Percentiles rank a stretch among this genome's conserved stretches.
phyloP scores from a whole-genome alignment of 2,888 invertebrate species.

The Ichneumoninae sp. region DNA sequence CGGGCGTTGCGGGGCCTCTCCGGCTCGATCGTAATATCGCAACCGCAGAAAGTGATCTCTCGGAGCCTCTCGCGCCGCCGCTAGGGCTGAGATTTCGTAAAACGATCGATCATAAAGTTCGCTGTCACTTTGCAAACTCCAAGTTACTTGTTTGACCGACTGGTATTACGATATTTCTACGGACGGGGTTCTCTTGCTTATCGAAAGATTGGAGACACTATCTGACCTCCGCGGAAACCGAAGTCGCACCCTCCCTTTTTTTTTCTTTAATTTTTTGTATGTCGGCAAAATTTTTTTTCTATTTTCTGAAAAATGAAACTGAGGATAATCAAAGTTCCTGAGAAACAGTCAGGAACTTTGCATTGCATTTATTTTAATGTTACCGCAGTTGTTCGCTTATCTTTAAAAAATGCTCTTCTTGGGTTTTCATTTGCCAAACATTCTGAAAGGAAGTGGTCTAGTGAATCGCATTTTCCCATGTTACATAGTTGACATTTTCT shows the following conservation, averaged over 20 bases:
- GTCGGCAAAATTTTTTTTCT: neutral
- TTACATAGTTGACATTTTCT: conserved; percentile 8
- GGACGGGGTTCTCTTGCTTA: neutral
- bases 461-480: neutral
- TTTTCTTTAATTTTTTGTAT: conserved; percentile 6
- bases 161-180: neutral
- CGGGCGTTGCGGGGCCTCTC: conserved; percentile 52
- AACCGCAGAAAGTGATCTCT: conserved; percentile 37
- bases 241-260: conserved; percentile 46
- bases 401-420: neutral
- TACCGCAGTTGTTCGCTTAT: neutral
- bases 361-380: neutral
- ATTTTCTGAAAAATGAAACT: neutral
- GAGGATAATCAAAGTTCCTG: too few relatives aligned
- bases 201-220: conserved; percentile 4
- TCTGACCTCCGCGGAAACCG: conserved; percentile 51
- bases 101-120: conserved; percentile 66
- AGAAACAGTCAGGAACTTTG: neutral
- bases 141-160: conserved; percentile 21
- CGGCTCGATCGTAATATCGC: conserved; percentile 39
- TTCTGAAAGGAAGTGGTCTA: neutral
- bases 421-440: neutral
- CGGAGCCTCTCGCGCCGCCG: neutral
- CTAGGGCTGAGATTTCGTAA: conserved; percentile 62
- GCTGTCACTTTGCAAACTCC: conserved; percentile 42